Conservation (phyloP, 2,797 vertebrate genomes). For the Coracias cyanogaster region DNA sequence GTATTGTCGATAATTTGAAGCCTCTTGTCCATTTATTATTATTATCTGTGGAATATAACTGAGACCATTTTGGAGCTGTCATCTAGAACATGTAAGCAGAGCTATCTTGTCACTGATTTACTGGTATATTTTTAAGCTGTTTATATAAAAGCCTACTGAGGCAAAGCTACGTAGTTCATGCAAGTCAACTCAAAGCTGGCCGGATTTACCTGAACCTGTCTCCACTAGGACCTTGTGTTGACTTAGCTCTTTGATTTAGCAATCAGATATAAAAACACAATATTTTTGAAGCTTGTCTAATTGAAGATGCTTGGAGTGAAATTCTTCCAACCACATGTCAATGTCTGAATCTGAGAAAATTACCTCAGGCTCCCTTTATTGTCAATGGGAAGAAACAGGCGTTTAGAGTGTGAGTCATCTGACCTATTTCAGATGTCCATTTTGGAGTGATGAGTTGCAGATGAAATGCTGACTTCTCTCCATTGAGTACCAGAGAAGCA, state of each 20-base stretch:
- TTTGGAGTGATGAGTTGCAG: conserved; percentile 48
- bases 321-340: neutral
- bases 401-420: conserved; percentile 38
- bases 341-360: conserved; percentile 40
- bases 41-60: neutral
- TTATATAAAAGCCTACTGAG: neutral
- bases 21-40: neutral
- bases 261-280: neutral
- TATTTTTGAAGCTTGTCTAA: neutral
- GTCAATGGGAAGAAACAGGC: conserved; percentile 11
- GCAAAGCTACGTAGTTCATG: neutral
- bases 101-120: neutral
- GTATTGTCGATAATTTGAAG: neutral
- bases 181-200: neutral
- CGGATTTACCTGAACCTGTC: neutral
- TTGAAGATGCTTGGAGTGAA: conserved; percentile 8
- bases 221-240: neutral
- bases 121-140: neutral
- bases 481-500: neutral
- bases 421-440: conserved; percentile 33
- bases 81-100: neutral
- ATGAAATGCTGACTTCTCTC: conserved; percentile 14
- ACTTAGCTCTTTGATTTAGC: neutral
- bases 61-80: neutral
- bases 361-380: conserved; percentile 20